phyloP scores from a whole-genome alignment of 2,888 invertebrate species.

The Tachina grossa region DNA sequence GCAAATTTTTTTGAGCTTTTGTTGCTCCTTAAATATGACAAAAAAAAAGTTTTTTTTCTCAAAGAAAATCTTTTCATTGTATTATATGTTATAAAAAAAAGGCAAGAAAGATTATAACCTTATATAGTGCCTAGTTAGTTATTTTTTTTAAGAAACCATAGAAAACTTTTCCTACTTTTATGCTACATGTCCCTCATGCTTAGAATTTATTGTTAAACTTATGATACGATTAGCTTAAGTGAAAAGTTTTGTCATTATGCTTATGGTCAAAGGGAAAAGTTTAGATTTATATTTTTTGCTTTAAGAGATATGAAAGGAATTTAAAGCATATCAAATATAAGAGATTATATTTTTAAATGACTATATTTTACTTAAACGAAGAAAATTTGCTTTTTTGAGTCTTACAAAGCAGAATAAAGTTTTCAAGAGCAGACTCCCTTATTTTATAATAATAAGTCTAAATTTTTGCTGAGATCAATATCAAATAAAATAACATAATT shows the following conservation, averaged over 20 bases:
- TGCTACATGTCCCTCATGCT: conserved; percentile 45
- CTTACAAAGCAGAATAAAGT: too few species aligned
- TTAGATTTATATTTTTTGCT: neutral
- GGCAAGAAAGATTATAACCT: neutral
- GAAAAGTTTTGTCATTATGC: conserved; percentile 60
- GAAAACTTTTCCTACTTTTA: conserved; percentile 28
- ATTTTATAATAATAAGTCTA: too few species aligned
- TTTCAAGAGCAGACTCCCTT: too few species aligned
- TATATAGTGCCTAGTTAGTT: conserved; percentile 13
- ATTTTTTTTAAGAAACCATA: conserved; percentile 31
- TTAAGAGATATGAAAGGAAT: neutral
- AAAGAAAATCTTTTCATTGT: conserved; percentile 24
- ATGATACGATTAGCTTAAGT: conserved; percentile 67
- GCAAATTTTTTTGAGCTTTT: neutral
- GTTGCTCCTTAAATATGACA: neutral
- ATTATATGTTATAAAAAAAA: neutral
- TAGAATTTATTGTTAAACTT: conserved; percentile 64
- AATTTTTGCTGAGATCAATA: too few species aligned
- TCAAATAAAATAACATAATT: too few species aligned
- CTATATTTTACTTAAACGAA: too few species aligned
- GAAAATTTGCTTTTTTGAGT: too few species aligned
- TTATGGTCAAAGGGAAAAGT: conserved; percentile 20
- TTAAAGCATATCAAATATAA: neutral
- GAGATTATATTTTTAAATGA: neutral
- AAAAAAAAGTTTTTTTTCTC: neutral